Evolutionary conservation across 2,888 invertebrate genomes (phyloP).

Genomic region (Apamea epomidion): DNA sequence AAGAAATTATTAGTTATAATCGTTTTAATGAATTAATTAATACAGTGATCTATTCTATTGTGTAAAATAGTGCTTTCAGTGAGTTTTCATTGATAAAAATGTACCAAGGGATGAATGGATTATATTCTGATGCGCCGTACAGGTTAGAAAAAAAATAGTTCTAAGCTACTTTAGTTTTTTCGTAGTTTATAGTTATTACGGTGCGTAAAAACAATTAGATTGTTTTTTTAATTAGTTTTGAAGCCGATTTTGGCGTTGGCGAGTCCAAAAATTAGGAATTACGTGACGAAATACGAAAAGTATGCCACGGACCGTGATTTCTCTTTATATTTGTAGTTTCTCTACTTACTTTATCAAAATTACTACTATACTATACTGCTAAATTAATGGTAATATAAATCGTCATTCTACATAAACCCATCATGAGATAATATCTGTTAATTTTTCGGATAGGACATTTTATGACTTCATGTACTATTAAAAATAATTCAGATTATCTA

Average conservation of each 20-base stretch:
- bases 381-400: constrained; percentile 16
- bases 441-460: background rate
- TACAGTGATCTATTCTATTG: constrained; percentile 65
- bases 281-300: constrained; percentile 51
- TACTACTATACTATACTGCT: constrained; percentile 30
- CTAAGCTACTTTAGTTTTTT: constrained; percentile 43
- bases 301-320: constrained; percentile 68
- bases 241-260: constrained; percentile 33
- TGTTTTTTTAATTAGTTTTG: constrained; percentile 4
- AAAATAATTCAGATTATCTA: background rate
- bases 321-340: constrained; percentile 66
- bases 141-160: constrained; percentile 80
- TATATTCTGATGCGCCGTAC: constrained; percentile 85
- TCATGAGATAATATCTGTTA: constrained; percentile 8
- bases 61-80: constrained; percentile 70
- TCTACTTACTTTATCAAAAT: constrained; percentile 54
- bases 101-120: constrained; percentile 85
- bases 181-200: constrained; percentile 40
- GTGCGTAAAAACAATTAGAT: background rate
- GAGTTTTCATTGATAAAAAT: constrained; percentile 73
- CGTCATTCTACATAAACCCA: background rate
- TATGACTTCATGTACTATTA: background rate
- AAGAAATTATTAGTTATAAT: constrained; percentile 77
- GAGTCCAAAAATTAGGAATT: constrained; percentile 12
- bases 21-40: constrained; percentile 59